phyloP scores from a whole-genome alignment of 2,888 invertebrate species.

The Tetheella fluctuosa region DNA sequence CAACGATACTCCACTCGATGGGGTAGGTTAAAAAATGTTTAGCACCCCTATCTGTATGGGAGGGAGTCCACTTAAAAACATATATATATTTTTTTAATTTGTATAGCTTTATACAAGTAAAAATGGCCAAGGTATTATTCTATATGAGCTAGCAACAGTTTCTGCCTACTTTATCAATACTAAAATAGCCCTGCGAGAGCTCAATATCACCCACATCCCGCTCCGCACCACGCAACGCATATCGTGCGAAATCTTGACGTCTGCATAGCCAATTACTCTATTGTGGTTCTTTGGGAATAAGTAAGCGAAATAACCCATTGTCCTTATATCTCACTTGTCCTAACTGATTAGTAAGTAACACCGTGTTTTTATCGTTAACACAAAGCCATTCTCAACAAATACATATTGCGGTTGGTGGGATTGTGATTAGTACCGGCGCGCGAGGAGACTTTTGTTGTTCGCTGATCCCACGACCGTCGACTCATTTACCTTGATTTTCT shows the following conservation, averaged over 20 bases:
- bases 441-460: conserved; percentile 61
- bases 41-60: no score
- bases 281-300: conserved; percentile 61
- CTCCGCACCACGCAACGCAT: conserved; percentile 25
- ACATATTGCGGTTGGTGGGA: conserved; percentile 64
- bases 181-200: neutral
- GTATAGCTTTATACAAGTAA: no score
- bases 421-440: conserved; percentile 52
- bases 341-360: conserved; percentile 73
- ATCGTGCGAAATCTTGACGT: conserved; percentile 47
- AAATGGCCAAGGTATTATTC: no score
- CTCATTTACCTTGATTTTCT: conserved; percentile 53
- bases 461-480: conserved; percentile 65
- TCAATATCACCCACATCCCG: neutral
- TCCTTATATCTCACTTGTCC: conserved; percentile 67
- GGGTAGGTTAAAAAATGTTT: no score
- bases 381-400: conserved; percentile 72
- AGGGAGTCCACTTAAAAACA: no score
- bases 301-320: conserved; percentile 65
- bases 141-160: neutral
- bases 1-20: no score
- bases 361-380: conserved; percentile 68
- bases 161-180: no score
- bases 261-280: conserved; percentile 42
- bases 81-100: no score